A percentile compares a stretch with the other conserved stretches of the same genome.
These are phyloP conservation scores for Kryphioiulus occultus DNA, from an alignment of 2,888 invertebrate genomes.

Conservation along the genomic window DNA sequence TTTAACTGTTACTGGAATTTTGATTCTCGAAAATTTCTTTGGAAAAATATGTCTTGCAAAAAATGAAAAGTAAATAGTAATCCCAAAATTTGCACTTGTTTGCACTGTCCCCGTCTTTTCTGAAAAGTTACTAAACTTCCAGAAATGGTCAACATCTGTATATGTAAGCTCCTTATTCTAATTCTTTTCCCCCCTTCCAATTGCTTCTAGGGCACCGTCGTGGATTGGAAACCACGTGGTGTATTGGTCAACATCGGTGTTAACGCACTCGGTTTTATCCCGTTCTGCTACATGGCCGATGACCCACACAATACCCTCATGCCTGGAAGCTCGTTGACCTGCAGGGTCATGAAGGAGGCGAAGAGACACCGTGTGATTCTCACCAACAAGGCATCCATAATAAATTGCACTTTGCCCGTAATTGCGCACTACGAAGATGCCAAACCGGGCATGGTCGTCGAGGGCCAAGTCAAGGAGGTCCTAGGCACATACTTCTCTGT, in stretches of 20 bases:
- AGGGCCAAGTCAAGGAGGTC: background rate
- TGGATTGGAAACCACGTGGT: background rate
- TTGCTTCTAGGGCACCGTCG: background rate
- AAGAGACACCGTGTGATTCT: conserved; percentile 1
- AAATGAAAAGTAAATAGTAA: too few species aligned
- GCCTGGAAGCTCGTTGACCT: background rate
- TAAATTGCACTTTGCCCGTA: background rate
- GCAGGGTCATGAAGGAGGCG: background rate
- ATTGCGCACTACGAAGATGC: background rate
- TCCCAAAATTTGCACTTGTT: too few species aligned
- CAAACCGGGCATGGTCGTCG: background rate
- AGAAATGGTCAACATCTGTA: too few species aligned
- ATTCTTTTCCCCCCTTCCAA: background rate
- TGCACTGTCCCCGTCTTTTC: too few species aligned
- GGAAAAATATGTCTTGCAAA: too few species aligned
- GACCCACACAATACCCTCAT: background rate
- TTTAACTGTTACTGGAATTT: too few species aligned
- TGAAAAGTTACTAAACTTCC: too few species aligned
- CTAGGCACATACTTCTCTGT: background rate
- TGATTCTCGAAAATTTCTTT: too few species aligned
- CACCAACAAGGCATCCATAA: background rate
- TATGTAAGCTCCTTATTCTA: background rate
- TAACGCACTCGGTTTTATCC: background rate
- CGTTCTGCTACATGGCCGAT: background rate
- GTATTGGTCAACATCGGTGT: background rate